Evolutionary conservation across 2,888 invertebrate genomes (phyloP).

Genomic region (Brachyopa scutellaris): DNA sequence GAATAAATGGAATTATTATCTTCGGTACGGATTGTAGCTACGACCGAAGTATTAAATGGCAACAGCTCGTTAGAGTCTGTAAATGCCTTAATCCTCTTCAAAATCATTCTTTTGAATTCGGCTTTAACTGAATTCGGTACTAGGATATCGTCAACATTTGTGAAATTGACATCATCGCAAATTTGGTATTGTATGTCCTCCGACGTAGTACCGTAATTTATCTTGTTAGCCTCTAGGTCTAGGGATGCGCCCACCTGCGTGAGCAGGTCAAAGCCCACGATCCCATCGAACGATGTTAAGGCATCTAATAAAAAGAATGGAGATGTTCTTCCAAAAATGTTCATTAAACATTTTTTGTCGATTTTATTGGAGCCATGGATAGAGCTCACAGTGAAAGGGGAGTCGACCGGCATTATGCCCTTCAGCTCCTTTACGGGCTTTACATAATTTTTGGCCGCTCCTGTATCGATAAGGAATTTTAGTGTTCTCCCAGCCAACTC

Average conservation of each 20-base stretch:
- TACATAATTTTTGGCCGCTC: background rate
- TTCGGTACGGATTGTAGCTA: background rate
- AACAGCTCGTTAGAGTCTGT: background rate
- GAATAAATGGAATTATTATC: slow-evolving; percentile 1
- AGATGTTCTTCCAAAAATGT: no score
- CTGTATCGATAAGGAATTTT: background rate
- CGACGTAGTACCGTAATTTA: slow-evolving; percentile 1
- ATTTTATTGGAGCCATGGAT: background rate
- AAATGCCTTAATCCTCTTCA: no score
- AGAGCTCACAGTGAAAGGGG: background rate
- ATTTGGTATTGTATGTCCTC: no score
- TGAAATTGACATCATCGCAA: no score
- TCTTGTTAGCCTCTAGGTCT: background rate
- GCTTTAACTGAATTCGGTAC: no score
- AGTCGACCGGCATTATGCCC: background rate
- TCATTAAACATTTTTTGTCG: no score
- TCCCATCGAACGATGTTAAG: background rate
- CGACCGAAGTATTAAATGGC: background rate
- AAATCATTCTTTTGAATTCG: no score
- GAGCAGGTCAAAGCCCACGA: background rate
- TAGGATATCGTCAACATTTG: no score
- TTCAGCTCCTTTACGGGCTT: background rate
- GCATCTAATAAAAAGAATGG: no score
- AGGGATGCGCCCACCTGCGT: background rate
- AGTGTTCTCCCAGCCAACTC: background rate